These are phyloP conservation scores for Penaeus indicus DNA, from an alignment of 1,140 invertebrate species.

Conservation along the genomic window DNA sequence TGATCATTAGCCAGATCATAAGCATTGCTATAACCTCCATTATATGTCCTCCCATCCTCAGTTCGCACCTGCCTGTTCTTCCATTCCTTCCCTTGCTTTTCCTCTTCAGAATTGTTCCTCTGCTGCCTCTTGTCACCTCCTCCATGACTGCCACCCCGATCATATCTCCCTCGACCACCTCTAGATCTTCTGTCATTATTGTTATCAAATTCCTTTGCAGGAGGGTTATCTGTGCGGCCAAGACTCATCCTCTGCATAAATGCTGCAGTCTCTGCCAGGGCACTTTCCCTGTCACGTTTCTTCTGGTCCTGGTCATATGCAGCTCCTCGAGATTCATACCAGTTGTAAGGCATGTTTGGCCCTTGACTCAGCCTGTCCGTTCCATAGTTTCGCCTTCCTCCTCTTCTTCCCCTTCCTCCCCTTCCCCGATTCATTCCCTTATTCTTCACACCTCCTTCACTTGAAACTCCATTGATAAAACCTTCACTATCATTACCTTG, in stretches of 20 bases:
- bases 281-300: slow-evolving; percentile 43
- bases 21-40: slow-evolving; percentile 21
- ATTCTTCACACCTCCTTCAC: too few species aligned
- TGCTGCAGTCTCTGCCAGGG: slow-evolving; percentile 53
- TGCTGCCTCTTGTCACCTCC: slow-evolving; percentile 25
- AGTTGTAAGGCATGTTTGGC: background rate
- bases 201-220: slow-evolving; percentile 22
- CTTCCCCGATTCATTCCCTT: too few species aligned
- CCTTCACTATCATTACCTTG: too few species aligned
- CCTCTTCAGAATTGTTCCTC: slow-evolving; percentile 51
- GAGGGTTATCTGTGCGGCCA: background rate
- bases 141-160: slow-evolving; percentile 36
- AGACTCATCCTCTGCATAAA: slow-evolving; percentile 54
- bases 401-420: too few species aligned
- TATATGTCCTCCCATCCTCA: slow-evolving; percentile 26
- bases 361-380: slow-evolving; percentile 23
- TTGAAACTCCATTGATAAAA: too few species aligned
- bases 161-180: slow-evolving; percentile 31
- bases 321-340: slow-evolving; percentile 22
- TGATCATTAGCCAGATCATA: background rate
- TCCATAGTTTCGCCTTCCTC: too few species aligned
- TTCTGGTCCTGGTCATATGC: slow-evolving; percentile 34
- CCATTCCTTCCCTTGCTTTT: slow-evolving; percentile 57
- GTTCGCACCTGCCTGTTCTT: slow-evolving; percentile 50
- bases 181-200: slow-evolving; percentile 28